phyloP scores from a whole-genome alignment of 2,797 vertebrate genomes.

The Agapornis canus region DNA sequence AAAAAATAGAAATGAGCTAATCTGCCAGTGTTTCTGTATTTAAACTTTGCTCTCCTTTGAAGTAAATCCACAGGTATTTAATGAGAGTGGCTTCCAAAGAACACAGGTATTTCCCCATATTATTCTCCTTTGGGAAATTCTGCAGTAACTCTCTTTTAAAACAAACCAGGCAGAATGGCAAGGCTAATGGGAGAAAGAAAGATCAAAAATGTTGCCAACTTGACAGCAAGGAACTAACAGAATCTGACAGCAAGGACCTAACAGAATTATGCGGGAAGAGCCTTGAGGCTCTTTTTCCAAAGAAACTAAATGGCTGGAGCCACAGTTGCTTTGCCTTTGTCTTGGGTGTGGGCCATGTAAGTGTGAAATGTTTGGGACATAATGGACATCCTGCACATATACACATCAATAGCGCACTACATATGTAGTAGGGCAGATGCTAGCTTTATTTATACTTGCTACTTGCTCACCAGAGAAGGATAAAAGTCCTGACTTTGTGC shows the following conservation, averaged over 20 bases:
- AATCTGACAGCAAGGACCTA: not conserved
- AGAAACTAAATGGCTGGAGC: not conserved
- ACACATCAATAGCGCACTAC: not conserved
- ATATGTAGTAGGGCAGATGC: not conserved
- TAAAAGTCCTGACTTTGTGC: not conserved
- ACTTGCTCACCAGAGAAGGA: not conserved
- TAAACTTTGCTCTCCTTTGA: slow-evolving; percentile 41
- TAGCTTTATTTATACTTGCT: not conserved
- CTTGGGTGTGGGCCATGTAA: not conserved
- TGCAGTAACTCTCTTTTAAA: not conserved
- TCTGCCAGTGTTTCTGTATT: slow-evolving; percentile 26
- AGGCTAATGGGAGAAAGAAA: not conserved
- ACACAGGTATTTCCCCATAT: slow-evolving; percentile 22
- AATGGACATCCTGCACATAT: not conserved
- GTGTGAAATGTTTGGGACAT: not conserved
- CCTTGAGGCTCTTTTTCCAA: not conserved
- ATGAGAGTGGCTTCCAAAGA: not conserved
- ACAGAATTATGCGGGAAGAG: not conserved
- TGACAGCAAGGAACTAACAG: not conserved
- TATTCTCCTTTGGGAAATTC: slow-evolving; percentile 21
- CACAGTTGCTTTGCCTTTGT: not conserved
- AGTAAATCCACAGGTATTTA: slow-evolving; percentile 55
- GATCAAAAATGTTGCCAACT: not conserved
- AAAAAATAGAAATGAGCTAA: slow-evolving; percentile 46
- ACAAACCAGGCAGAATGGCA: slow-evolving; percentile 10